These are phyloP conservation scores for Papilio helenus DNA, from an alignment of 1,140 invertebrate species.

Conservation along the genomic window DNA sequence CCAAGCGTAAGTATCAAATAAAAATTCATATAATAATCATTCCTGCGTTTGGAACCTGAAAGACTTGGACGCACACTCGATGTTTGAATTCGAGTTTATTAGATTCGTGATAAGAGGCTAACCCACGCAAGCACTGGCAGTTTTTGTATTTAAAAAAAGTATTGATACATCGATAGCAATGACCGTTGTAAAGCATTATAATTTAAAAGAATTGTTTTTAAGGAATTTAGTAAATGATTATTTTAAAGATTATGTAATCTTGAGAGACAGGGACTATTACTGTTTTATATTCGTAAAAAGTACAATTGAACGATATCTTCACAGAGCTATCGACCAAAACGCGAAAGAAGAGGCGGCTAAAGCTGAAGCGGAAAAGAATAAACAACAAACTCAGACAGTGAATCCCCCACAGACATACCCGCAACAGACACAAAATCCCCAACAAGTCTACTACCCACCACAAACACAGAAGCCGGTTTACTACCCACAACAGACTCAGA, in stretches of 20 bases:
- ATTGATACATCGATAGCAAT: not conserved
- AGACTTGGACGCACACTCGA: not conserved
- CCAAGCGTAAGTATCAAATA: constrained; percentile 75
- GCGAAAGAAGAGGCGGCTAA: constrained; percentile 72
- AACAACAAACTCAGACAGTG: constrained; percentile 45
- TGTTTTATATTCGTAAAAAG: not conserved
- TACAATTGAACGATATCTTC: constrained; percentile 8
- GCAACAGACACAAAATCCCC: constrained; percentile 40
- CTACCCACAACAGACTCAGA: constrained; percentile 29
- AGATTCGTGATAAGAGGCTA: not conserved
- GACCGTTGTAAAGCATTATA: constrained; percentile 2
- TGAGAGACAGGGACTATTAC: not conserved
- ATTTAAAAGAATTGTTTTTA: too few relatives aligned
- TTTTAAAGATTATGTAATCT: too few relatives aligned
- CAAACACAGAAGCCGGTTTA: constrained; percentile 42
- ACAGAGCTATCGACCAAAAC: constrained; percentile 72
- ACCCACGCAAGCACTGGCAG: not conserved
- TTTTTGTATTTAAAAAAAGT: not conserved
- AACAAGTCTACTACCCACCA: constrained; percentile 28
- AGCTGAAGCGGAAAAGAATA: constrained; percentile 65
- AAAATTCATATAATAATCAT: not conserved
- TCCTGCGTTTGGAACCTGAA: not conserved
- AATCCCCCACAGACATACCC: constrained; percentile 40
- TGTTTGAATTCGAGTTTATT: not conserved
- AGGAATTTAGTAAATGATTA: too few relatives aligned